Conservation (phyloP, 2,113 vertebrate species). For the Passer montanus region DNA sequence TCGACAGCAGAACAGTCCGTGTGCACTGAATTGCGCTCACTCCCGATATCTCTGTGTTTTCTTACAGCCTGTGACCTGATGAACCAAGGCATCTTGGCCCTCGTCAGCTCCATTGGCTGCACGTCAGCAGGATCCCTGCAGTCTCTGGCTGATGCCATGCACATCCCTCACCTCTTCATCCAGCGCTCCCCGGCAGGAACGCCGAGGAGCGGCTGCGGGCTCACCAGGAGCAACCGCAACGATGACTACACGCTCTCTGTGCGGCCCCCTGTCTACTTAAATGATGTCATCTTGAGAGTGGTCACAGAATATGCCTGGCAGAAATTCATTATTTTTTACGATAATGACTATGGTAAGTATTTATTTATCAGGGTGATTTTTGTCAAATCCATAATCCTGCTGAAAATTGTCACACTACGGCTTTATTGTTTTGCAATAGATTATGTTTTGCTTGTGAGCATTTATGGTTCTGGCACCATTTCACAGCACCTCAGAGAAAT, state of each 20-base stretch:
- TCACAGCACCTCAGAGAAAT: background rate
- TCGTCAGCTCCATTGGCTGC: conserved; percentile 97
- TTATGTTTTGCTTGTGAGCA: background rate
- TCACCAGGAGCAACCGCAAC: conserved; percentile 81
- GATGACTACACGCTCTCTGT: conserved; percentile 97
- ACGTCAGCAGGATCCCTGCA: conserved; percentile 94
- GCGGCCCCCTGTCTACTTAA: conserved; percentile 94
- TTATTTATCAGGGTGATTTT: background rate
- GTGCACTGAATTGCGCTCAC: background rate
- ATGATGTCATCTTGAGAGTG: conserved; percentile 94
- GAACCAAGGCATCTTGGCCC: conserved; percentile 97
- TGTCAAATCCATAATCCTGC: background rate
- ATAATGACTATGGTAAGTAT: conserved; percentile 92
- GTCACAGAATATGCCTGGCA: conserved; percentile 97
- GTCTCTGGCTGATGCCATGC: conserved; percentile 95
- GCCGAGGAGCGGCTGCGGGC: conserved; percentile 88
- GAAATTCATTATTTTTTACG: conserved; percentile 98
- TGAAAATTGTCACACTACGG: background rate
- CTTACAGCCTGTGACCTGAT: conserved; percentile 95
- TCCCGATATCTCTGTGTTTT: background rate
- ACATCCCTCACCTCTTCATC: conserved; percentile 98
- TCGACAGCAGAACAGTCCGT: background rate
- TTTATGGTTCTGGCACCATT: conserved; percentile 13
- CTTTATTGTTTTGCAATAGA: background rate
- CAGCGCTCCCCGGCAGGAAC: conserved; percentile 88